phyloP scores from a whole-genome alignment of 2,797 vertebrate genomes.

The Mus minutoides region DNA sequence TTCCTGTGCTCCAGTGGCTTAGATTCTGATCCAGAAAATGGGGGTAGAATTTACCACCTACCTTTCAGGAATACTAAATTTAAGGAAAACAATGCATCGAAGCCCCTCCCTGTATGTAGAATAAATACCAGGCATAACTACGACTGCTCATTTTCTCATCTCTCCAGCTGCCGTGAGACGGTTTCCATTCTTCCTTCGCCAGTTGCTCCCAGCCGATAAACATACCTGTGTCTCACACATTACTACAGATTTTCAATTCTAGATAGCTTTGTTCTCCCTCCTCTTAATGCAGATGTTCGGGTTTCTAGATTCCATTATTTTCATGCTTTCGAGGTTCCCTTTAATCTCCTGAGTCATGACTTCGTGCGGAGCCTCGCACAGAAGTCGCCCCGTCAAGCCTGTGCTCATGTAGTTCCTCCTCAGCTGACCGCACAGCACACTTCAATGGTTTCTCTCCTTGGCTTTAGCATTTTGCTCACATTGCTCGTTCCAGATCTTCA shows the following conservation, averaged over 20 bases:
- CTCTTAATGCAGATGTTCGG: not conserved
- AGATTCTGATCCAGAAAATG: slow-evolving; percentile 30
- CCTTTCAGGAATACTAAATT: not conserved
- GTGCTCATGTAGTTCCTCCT: not conserved
- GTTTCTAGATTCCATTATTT: not conserved
- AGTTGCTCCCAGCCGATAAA: not conserved
- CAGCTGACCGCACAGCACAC: not conserved
- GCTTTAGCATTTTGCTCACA: not conserved
- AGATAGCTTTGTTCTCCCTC: not conserved
- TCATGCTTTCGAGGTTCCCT: not conserved
- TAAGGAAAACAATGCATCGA: not conserved
- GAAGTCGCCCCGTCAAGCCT: not conserved
- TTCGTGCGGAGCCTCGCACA: not conserved
- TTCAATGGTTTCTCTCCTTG: not conserved
- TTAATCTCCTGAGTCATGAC: not conserved
- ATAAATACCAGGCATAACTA: not conserved
- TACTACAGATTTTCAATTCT: not conserved
- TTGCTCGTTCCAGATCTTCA: not conserved
- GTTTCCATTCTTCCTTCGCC: not conserved
- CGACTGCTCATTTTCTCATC: not conserved
- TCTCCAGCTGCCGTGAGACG: not conserved
- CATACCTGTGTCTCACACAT: not conserved
- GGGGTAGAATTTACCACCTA: not conserved
- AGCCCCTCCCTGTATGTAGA: not conserved
- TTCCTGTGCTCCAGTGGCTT: not conserved